Base-by-base conservation (phyloP, 2,888 invertebrate species). In the Standfussiana lucernea region DNA sequence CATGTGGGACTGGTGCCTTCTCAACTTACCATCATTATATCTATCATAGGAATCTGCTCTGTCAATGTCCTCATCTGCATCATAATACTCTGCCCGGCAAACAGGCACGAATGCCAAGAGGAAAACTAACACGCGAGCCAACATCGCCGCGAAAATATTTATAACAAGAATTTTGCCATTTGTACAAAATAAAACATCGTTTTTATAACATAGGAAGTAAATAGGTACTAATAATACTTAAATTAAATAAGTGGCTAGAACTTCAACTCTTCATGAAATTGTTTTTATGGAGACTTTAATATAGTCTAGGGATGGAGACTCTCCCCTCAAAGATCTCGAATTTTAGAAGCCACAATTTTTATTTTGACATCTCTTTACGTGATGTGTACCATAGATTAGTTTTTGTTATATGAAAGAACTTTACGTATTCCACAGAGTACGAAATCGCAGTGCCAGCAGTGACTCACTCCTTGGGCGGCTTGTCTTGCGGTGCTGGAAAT, bases 11-110 rank as follows among this genome's bases (percentile, higher is more conserved):
- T 32, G 32, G 8, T 8, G 59, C 32, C 18, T 10, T 21, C 32
- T 32, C 32, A 21, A 35, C 77, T 56, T 6, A 78, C 83, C 83
- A 0, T 78, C 56, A 40, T 78, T 67, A n/a, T 67, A 61, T 7
- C 40, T 66, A 3, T 61, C 61, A n/a, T 62, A 72, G 37, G 72
- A 40, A 40, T 73, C 79, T 0, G 18, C 6, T 18, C 45, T 62
- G 15, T 79, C 62, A 0, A 13, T 1, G 15, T 37, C 21, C 1
- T 7, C 59, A 53, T 73, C 42, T 3, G 24, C 10, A 21, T 79
- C 72, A 40, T 79, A 59, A 56, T 65, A 71, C 1, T 10, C 40
- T 21, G n/a, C 1, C 24, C 42, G 28, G 24, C 59, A 79, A 13
- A 8, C 68, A 7, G 56, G 62, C 5, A 68, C 11, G 5, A 72